Evolutionary conservation across 2,797 vertebrate genomes (phyloP), one percentile per base, ranked within the genome.

Genomic region (Lutjanus campechanus): DNA sequence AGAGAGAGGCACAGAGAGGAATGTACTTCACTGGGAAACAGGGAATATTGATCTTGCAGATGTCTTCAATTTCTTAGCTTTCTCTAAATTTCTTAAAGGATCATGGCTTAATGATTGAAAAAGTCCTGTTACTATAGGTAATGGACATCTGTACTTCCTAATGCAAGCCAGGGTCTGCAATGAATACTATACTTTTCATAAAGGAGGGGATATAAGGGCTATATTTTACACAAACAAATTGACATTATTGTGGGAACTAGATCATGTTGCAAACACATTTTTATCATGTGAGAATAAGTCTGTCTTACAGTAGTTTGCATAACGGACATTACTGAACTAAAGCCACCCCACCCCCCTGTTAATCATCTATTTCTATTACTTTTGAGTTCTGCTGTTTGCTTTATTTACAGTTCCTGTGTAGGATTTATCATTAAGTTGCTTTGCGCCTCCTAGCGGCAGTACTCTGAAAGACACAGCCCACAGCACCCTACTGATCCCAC

Each of bases 31-130:
- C 44, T 71, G 40, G n/a, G 68, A 70, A 84, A 68, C 15, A 1
- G 12, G 19, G 20, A 59, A 67, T 83, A 85, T 85, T 82, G 74
- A 88, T 90, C 87, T 64, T 47, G 19, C 20, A 25, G 56, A 76
- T 8, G 8, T 78, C n/a, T 76, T 73, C 61, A 19, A 47, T 85
- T 70, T 71, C 16, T 73, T 65, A 44, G 17, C 58, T 58, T 71
- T 69, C 65, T 70, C 1, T 17, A 43, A 29, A 46, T 77, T 74
- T 58, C 61, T 72, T 65, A 20, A 47, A 56, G n/a, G 73, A 73
- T 76, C 12, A 61, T 44, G 43, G 17, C 8, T 74, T 47, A 55
- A 65, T 75, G 60, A 55, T 50, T n/a, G 15, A 49, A 22, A n/a
- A 61, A 63, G n/a, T 71, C 65, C 11, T 50, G 25, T 54, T 40